Conservation (phyloP, 2,797 vertebrate genomes). For the Acestrorhynchus altus region DNA sequence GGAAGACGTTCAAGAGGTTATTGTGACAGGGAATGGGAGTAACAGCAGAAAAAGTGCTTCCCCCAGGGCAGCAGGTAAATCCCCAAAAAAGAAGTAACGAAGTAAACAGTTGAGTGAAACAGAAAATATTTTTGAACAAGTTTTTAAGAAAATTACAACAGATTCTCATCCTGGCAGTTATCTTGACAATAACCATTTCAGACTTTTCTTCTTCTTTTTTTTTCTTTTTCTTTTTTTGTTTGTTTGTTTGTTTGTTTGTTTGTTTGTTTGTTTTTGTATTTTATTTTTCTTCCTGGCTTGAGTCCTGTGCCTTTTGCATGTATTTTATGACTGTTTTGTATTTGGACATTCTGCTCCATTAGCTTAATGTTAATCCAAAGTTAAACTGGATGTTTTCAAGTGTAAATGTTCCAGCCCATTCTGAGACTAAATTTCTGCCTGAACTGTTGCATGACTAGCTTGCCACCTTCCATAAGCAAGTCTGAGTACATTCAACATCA, state of each 20-base stretch:
- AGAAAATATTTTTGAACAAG: conserved; percentile 56
- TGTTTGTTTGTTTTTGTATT: neutral
- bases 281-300: conserved; percentile 14
- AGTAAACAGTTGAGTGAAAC: conserved; percentile 25
- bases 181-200: neutral
- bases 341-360: conserved; percentile 24
- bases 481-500: neutral
- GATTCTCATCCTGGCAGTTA: conserved; percentile 5
- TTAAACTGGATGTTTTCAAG: neutral
- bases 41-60: conserved; percentile 28
- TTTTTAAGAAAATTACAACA: conserved; percentile 41
- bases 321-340: conserved; percentile 15
- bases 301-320: conserved; percentile 45
- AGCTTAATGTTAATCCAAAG: neutral
- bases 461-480: neutral
- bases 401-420: neutral
- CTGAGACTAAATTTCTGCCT: neutral
- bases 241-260: neutral
- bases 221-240: too few relatives aligned
- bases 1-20: neutral
- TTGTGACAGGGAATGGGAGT: conserved; percentile 10
- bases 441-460: neutral
- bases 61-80: conserved; percentile 41
- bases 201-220: too few relatives aligned
- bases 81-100: conserved; percentile 46